These are phyloP conservation scores for Microchrysa polita DNA, from an alignment of 2,888 invertebrate species.

Conservation along the genomic window DNA sequence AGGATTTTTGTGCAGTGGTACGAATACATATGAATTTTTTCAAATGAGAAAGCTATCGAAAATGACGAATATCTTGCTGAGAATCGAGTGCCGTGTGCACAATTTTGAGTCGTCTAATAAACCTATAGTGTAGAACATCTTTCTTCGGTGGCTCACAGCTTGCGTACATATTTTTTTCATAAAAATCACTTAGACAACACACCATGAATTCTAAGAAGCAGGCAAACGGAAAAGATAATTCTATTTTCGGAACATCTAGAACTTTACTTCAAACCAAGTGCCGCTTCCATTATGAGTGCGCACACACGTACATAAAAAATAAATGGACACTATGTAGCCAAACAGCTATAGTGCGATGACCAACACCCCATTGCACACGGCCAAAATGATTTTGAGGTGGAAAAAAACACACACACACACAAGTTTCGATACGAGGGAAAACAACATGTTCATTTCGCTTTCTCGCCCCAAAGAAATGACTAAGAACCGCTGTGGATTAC, in stretches of 20 bases:
- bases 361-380: conserved; percentile 32
- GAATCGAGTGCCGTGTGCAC: conserved; percentile 36
- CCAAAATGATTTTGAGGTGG: conserved; percentile 23
- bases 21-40: no score
- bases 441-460: conserved; percentile 14
- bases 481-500: conserved; percentile 42
- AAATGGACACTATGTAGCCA: neutral
- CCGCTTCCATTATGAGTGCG: neutral
- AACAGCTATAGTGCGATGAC: neutral
- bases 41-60: no score
- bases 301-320: neutral
- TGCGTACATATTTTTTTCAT: conserved; percentile 6
- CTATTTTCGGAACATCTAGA: conserved; percentile 40
- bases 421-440: conserved; percentile 1
- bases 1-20: neutral
- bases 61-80: neutral
- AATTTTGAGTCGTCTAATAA: neutral
- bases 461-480: conserved; percentile 24
- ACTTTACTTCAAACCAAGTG: conserved; percentile 9
- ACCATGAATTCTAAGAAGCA: neutral
- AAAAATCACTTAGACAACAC: conserved; percentile 1
- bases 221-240: conserved; percentile 4
- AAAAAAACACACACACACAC: no score
- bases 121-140: neutral
- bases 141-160: neutral